These are phyloP conservation scores for Cryptophagus acutangulus DNA, from an alignment of 2,888 invertebrate genomes.

Conservation along the genomic window DNA sequence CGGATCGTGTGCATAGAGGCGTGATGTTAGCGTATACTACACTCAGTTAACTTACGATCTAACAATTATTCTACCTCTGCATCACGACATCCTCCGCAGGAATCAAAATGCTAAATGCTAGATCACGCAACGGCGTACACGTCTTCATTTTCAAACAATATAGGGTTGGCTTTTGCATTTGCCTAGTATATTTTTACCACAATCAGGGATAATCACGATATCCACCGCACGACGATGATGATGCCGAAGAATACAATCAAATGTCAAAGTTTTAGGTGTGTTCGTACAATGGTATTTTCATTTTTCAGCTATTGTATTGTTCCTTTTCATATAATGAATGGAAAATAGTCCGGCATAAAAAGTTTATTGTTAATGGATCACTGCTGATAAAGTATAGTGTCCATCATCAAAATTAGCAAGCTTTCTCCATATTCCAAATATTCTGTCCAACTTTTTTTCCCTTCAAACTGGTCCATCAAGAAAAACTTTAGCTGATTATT, in stretches of 20 bases:
- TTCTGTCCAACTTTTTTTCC: too few relatives aligned
- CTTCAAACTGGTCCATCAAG: too few relatives aligned
- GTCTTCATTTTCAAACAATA: constrained; percentile 29
- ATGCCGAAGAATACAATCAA: constrained; percentile 27
- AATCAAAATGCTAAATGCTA: constrained; percentile 33
- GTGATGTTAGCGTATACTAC: constrained; percentile 29
- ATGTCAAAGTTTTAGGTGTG: constrained; percentile 27
- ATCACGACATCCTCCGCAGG: constrained; percentile 35
- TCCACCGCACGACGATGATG: constrained; percentile 23
- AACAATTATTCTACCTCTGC: constrained; percentile 36
- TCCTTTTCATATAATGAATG: too few relatives aligned
- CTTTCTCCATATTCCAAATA: too few relatives aligned
- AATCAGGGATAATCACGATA: constrained; percentile 15
- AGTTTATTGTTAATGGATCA: too few relatives aligned
- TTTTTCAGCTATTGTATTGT: too few relatives aligned
- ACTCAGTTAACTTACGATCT: constrained; percentile 31
- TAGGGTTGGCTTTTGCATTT: too few relatives aligned
- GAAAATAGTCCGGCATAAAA: too few relatives aligned
- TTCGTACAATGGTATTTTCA: too few relatives aligned
- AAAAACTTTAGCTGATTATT: too few relatives aligned
- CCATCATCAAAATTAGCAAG: too few relatives aligned
- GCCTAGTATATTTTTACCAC: constrained; percentile 22
- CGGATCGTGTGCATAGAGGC: constrained; percentile 34
- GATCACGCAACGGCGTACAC: constrained; percentile 35
- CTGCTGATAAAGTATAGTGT: too few relatives aligned